Base-by-base conservation (phyloP, 2,888 invertebrate species). In the Neoaliturus tenellus region DNA sequence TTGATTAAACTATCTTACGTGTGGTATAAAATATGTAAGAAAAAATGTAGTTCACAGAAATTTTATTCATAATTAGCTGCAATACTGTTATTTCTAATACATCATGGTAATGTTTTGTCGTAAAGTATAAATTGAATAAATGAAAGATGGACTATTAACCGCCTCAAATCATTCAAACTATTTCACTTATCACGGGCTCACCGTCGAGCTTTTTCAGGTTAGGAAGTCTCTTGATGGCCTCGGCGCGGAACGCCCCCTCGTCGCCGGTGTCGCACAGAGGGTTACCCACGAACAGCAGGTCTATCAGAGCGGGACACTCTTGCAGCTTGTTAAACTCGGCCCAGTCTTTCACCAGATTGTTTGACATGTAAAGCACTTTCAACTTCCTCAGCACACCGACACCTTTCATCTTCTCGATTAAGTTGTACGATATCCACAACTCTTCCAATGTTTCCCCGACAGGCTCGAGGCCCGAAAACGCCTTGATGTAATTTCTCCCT, bases 341-440 rank as follows among this genome's bases (percentile, higher is more conserved):
- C 97, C 97, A 97, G 86, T 98, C 98, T 89, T 97, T 97, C 0
- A 98, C 95, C 33, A 94, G 90, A 89, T 97, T 97, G 87, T 97
- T 96, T 31, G 96, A 94, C 92, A 97, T 94, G 87, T 96, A 96
- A 0, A 97, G 91, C 0, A 98, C 96, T 89, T 94, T 95, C 0
- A 98, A 90, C 83, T 95, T 97, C 89, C 96, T 96, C 87, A 98
- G 91, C 0, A 94, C 94, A 78, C 94, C 94, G 0, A 98, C 93
- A 0, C 98, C 98, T 91, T 98, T 98, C 51, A 98, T 91, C 90
- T 98, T 98, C 89, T 99, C 98, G 81, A 99, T 95, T 51, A 94
- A 91, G 90, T 99, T 98, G 89, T 98, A 98, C 0, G 98, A 98
- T 78, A 98, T 94, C 98, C 98, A 99, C 0, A 99, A 91, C 89